Conservation (phyloP, 1,140 invertebrate genomes). For the Eciton burchellii region DNA sequence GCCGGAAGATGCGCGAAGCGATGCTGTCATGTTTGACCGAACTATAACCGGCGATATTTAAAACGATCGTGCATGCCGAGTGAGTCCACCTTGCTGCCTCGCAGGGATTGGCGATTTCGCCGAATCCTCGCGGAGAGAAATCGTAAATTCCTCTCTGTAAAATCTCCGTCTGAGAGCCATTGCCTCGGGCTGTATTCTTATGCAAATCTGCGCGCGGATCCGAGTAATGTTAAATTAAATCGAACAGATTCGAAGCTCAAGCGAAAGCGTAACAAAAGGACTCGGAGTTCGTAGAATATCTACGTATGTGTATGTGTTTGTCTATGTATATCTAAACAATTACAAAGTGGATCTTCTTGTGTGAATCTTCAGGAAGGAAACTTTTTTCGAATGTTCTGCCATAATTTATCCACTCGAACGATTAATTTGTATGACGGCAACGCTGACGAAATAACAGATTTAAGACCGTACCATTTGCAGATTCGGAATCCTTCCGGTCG, state of each 20-base stretch:
- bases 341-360: no score
- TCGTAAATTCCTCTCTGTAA: conserved; percentile 61
- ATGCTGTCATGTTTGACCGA: not conserved
- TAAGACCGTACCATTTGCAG: not conserved
- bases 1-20: conserved; percentile 19
- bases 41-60: not conserved
- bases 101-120: conserved; percentile 22
- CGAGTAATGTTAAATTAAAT: conserved; percentile 70
- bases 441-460: not conserved
- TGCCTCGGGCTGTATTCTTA: conserved; percentile 62
- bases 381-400: not conserved
- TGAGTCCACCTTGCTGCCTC: not conserved
- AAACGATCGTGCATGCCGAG: not conserved
- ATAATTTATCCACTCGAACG: not conserved
- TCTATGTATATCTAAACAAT: no score
- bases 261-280: conserved; percentile 29
- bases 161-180: conserved; percentile 52
- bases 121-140: conserved; percentile 33
- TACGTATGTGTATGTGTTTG: no score
- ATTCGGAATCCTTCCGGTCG: not conserved
- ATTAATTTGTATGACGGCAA: not conserved
- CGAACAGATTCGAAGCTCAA: conserved; percentile 37
- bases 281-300: not conserved
- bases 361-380: not conserved
- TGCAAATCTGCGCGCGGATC: conserved; percentile 60